Conservation (phyloP, 2,113 vertebrate genomes). For the Scopus umbretta region DNA sequence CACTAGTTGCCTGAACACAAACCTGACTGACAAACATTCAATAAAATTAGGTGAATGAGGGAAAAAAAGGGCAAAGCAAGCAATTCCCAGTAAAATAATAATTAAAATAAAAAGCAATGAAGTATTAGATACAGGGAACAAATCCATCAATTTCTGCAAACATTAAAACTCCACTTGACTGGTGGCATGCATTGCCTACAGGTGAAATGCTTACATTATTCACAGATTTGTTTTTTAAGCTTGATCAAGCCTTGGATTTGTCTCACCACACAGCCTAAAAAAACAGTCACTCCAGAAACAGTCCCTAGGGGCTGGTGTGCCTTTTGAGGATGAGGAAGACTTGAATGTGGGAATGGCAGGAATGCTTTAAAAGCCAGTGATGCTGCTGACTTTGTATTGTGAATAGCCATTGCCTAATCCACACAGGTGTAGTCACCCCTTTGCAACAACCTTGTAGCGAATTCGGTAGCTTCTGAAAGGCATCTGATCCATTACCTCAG, state of each 20-base stretch:
- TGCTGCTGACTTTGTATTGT: background rate
- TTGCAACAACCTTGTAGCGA: background rate
- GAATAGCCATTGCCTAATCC: background rate
- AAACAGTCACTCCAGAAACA: background rate
- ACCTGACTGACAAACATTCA: background rate
- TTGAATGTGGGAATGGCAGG: accelerated
- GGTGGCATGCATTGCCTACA: background rate
- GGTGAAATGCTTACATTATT: background rate
- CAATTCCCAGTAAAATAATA: background rate
- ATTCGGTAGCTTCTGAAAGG: background rate
- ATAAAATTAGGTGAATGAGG: background rate
- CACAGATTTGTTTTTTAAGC: background rate
- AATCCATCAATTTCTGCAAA: background rate
- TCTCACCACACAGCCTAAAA: background rate
- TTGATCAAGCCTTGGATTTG: background rate
- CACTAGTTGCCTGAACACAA: background rate
- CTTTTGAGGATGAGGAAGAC: background rate
- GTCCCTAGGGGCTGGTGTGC: background rate
- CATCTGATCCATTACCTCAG: background rate
- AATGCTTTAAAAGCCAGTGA: background rate
- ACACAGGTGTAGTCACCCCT: background rate
- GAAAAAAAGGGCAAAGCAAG: background rate
- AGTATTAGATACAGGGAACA: background rate
- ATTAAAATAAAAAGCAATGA: background rate
- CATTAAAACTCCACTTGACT: background rate